These are phyloP conservation scores for Epirrhoe tristata DNA, from an alignment of 2,888 invertebrate genomes.

Conservation along the genomic window DNA sequence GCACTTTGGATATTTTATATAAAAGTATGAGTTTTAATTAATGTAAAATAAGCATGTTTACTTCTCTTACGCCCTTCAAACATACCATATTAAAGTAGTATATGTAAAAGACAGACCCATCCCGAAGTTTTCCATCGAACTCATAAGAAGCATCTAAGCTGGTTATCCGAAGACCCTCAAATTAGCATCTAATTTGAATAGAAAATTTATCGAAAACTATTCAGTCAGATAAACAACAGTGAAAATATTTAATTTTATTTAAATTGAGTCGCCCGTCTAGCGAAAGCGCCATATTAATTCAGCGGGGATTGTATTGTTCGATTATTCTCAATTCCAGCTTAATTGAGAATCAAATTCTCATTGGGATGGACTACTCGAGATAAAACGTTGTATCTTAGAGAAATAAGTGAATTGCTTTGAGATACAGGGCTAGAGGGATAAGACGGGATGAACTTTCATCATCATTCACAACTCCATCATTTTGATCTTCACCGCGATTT, in stretches of 20 bases:
- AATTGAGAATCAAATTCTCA: conserved; percentile 66
- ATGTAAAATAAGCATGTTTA: no score
- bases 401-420: conserved; percentile 57
- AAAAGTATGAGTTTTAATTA: no score
- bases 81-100: no score
- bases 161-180: no score
- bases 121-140: no score
- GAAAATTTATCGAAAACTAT: background rate
- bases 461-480: no score
- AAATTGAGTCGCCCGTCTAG: conserved; percentile 31
- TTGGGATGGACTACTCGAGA: conserved; percentile 54
- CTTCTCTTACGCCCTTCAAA: no score
- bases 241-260: conserved; percentile 24
- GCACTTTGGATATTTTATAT: no score
- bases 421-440: conserved; percentile 21
- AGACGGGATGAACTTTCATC: background rate
- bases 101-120: no score
- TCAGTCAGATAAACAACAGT: conserved; percentile 4
- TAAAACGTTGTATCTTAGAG: conserved; percentile 62
- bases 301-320: conserved; percentile 42
- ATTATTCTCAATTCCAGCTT: conserved; percentile 57
- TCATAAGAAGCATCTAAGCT: no score
- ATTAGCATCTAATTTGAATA: background rate
- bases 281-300: conserved; percentile 49
- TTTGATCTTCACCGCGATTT: no score